Base-by-base conservation (phyloP, 2,113 vertebrate species). In the Scartelaos histophorus region DNA sequence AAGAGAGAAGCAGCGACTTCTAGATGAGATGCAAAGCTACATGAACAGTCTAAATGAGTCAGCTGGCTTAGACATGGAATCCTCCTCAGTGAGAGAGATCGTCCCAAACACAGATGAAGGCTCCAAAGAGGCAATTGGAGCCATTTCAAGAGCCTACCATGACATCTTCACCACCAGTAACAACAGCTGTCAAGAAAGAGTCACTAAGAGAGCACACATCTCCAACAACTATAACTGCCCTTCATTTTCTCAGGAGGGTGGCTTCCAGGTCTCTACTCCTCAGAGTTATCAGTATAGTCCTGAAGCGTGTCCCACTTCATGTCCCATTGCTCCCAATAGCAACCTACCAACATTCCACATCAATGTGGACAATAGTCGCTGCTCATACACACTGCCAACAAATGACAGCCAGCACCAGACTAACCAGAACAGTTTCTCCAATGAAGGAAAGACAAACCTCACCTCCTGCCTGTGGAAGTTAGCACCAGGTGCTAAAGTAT, bases 21-120 rank as follows among this genome's bases (percentile, higher is more conserved):
- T 95, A 81, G 94, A 95, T 43, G 94, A 95, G 82, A 94, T 95
- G 92, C 93, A 94, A 86, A 94, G 91, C 88, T 94, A 94, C 88
- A 93, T 95, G 92, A 94, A 93, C 82, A 94, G 93, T 87, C 82
- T 94, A 7, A 93, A 93, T 45, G 93, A 94, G 80, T 91, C 93
- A 0, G 73, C 87, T 24, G 76, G 82, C 70, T 82, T 90, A 81
- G 90, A 92, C 16, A 85, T 93, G 80, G 91, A 93, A 25, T 81
- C 92, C 0, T 74, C 89, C 0, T 35, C 88, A 0, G 53, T 72
- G 61, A 76, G 66, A 49, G 91, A 92, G 1, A 57, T 38, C 5
- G 69, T 86, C 12, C 19, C 66, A 61, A 90, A 80, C 84, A 74
- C 86, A 16, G 82, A 76, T 0, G 92, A 93, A 3, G 73, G 81